Percentiles rank a stretch among this genome's conserved stretches.
Evolutionary conservation across 64 coral and sea anemone genomes (phyloP).

Genomic region (Acropora tenuis): DNA sequence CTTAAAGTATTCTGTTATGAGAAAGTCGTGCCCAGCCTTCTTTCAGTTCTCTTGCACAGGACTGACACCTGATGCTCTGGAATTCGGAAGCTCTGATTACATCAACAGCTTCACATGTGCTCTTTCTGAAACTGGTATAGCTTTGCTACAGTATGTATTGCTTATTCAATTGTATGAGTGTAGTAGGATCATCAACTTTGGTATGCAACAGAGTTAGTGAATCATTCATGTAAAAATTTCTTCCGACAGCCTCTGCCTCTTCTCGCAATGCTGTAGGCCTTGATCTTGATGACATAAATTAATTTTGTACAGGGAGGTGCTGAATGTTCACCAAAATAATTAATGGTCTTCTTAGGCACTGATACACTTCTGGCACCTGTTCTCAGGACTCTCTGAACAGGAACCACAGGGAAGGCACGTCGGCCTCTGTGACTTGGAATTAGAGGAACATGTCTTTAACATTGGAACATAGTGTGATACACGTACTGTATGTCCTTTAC

Average conservation of each 20-base stretch:
- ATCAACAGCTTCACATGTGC: not conserved
- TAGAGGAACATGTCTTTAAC: conserved; percentile 26
- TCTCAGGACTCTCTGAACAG: not conserved
- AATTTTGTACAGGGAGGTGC: conserved; percentile 4
- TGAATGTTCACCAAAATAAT: not conserved
- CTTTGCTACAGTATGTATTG: not conserved
- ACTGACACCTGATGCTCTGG: too few relatives aligned
- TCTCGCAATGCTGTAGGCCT: not conserved
- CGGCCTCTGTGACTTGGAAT: conserved; percentile 1
- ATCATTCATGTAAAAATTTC: not conserved
- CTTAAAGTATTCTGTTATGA: not conserved
- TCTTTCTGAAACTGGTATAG: not conserved
- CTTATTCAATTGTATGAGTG: not conserved
- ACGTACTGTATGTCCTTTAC: not conserved
- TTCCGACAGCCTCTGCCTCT: not conserved
- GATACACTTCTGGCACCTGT: not conserved
- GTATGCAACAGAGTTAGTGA: not conserved
- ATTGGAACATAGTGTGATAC: not conserved
- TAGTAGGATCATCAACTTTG: not conserved
- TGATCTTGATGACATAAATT: not conserved
- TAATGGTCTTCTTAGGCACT: not conserved
- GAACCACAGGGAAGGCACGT: not conserved
- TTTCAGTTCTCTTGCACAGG: not conserved
- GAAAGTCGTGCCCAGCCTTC: conserved; percentile 16
- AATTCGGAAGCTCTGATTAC: not conserved